These are phyloP conservation scores for Cynopterus sphinx DNA, from an alignment of 2,797 vertebrate species.

Conservation along the genomic window DNA sequence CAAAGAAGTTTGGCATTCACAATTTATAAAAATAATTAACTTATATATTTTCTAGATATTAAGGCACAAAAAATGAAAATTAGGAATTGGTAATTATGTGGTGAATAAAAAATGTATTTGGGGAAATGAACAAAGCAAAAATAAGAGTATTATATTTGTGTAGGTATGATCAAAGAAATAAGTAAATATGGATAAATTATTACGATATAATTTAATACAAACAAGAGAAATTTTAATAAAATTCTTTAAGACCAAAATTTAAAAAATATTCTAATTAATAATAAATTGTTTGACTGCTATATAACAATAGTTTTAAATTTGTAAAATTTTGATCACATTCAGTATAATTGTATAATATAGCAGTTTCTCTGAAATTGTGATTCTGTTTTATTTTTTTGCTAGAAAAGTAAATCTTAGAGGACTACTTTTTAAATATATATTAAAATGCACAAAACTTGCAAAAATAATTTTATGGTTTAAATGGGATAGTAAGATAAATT, in stretches of 20 bases:
- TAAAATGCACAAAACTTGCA: not conserved
- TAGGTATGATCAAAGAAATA: not conserved
- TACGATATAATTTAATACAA: conserved; percentile 75
- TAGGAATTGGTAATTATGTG: conserved; percentile 71
- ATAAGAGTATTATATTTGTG: not conserved
- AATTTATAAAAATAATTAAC: not conserved
- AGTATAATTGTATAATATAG: not conserved
- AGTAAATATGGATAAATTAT: conserved; percentile 70
- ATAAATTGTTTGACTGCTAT: conserved; percentile 48
- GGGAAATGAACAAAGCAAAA: conserved; percentile 67
- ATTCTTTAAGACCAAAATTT: not conserved
- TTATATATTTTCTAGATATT: not conserved
- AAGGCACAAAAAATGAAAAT: conserved; percentile 72
- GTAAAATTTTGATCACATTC: conserved; percentile 63
- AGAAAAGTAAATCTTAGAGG: conserved; percentile 28
- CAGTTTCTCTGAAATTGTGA: conserved; percentile 66
- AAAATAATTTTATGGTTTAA: not conserved
- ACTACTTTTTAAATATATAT: not conserved
- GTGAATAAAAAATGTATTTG: conserved; percentile 68
- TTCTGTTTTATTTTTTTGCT: conserved; percentile 63
- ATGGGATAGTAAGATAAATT: not conserved
- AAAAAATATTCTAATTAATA: conserved; percentile 58
- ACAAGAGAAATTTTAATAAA: conserved; percentile 37
- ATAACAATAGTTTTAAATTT: conserved; percentile 56
- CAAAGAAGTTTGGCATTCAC: not conserved